phyloP scores from a whole-genome alignment of 2,888 invertebrate genomes.

The Asteroscopus sphinx region DNA sequence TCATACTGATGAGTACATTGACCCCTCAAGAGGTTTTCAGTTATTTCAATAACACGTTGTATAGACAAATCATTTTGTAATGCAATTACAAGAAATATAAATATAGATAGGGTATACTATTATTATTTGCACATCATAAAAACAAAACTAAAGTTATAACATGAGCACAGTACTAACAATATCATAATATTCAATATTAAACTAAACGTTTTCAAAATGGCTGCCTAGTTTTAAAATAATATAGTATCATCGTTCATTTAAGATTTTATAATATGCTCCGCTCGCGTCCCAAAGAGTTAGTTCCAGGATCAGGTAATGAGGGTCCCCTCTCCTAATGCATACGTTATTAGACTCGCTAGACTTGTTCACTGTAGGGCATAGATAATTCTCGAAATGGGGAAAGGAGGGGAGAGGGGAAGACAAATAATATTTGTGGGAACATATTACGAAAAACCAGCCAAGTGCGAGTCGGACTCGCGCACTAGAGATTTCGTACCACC shows the following conservation, averaged over 20 bases:
- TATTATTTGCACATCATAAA: too few species aligned
- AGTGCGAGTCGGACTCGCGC: too few species aligned
- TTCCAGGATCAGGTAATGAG: conserved; percentile 9
- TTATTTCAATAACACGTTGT: too few species aligned
- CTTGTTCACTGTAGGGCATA: not conserved
- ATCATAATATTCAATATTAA: not conserved
- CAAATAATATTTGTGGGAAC: not conserved
- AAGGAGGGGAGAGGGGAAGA: too few species aligned
- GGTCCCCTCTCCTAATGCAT: conserved; percentile 15
- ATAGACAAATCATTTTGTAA: too few species aligned
- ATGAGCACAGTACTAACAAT: not conserved
- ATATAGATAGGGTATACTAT: too few species aligned
- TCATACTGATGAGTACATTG: too few species aligned
- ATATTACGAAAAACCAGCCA: not conserved
- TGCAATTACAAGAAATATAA: too few species aligned
- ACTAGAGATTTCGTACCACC: too few species aligned
- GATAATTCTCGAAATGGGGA: not conserved
- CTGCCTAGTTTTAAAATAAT: not conserved
- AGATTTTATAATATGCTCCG: conserved; percentile 14
- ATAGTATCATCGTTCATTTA: not conserved
- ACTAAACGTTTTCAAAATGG: not conserved
- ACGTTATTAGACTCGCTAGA: not conserved
- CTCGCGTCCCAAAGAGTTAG: not conserved
- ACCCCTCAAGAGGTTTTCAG: too few species aligned
- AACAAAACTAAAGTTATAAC: too few species aligned